These are phyloP conservation scores for Cathartes aura DNA, from an alignment of 2,113 vertebrate species.

Conservation along the genomic window DNA sequence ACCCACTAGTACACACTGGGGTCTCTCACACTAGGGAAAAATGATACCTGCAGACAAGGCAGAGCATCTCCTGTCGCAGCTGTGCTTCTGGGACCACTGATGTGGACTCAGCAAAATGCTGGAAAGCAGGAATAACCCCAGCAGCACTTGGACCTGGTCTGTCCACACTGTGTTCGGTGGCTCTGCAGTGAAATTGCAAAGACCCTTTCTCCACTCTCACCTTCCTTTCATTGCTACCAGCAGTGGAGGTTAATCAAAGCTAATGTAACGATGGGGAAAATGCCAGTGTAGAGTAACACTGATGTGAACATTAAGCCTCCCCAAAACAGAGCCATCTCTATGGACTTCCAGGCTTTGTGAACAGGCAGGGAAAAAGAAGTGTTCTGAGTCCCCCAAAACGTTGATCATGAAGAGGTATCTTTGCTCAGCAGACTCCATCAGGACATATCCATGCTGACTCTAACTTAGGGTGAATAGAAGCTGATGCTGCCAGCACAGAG, in stretches of 20 bases:
- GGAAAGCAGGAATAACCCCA: background rate
- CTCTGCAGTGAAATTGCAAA: background rate
- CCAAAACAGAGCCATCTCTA: background rate
- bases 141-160: background rate
- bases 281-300: background rate
- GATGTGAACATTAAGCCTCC: background rate
- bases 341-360: background rate
- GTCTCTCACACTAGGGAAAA: background rate
- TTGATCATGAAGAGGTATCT: background rate
- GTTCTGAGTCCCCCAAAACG: background rate
- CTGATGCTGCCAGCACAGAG: background rate
- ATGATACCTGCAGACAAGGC: background rate
- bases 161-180: accelerated
- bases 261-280: background rate
- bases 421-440: background rate
- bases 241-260: background rate
- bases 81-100: background rate
- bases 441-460: background rate
- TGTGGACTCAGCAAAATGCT: background rate
- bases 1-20: background rate
- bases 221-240: background rate
- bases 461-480: background rate
- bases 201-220: background rate
- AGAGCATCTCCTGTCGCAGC: background rate
- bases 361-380: background rate